Evolutionary conservation across 1,140 invertebrate genomes (phyloP).

Genomic region (Phymorhynchus buccinoides): DNA sequence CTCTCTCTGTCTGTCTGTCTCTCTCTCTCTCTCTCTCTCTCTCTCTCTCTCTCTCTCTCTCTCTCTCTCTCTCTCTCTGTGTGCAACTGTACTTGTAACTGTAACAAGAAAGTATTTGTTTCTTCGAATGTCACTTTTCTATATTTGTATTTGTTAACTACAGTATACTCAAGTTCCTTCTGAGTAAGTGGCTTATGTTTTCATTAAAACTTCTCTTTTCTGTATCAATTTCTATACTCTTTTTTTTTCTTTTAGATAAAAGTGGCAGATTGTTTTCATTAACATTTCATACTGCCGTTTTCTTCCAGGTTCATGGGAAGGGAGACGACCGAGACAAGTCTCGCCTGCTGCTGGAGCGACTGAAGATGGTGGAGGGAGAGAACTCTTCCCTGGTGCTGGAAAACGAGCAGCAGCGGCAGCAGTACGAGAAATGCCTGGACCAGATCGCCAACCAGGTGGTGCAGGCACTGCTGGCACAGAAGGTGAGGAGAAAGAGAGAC

Average conservation of each 20-base stretch:
- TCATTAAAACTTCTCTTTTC: too few relatives aligned
- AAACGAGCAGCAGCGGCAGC: conserved; percentile 79
- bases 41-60: too few relatives aligned
- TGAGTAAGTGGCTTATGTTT: too few relatives aligned
- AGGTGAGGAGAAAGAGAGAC: too few relatives aligned
- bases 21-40: too few relatives aligned
- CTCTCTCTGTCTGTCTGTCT: too few relatives aligned
- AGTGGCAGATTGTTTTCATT: neutral
- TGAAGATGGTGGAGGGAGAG: conserved; percentile 79
- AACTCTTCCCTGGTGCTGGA: conserved; percentile 78
- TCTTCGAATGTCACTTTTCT: too few relatives aligned
- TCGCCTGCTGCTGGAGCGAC: conserved; percentile 76
- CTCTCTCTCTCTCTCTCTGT: neutral
- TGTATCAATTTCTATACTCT: neutral
- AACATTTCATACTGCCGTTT: neutral
- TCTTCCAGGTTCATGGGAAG: conserved; percentile 27
- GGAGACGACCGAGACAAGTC: conserved; percentile 65
- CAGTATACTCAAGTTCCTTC: too few relatives aligned
- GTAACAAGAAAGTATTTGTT: too few relatives aligned
- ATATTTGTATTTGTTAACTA: too few relatives aligned
- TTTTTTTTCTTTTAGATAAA: neutral
- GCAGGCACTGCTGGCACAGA: conserved; percentile 85
- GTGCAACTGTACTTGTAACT: neutral
- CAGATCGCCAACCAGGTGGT: conserved; percentile 87
- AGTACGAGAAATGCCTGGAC: conserved; percentile 84